A percentile compares a stretch with the other conserved stretches of the same genome.
Evolutionary conservation across 2,888 invertebrate genomes (phyloP).

Genomic region (Petrolisthes manimaculis): DNA sequence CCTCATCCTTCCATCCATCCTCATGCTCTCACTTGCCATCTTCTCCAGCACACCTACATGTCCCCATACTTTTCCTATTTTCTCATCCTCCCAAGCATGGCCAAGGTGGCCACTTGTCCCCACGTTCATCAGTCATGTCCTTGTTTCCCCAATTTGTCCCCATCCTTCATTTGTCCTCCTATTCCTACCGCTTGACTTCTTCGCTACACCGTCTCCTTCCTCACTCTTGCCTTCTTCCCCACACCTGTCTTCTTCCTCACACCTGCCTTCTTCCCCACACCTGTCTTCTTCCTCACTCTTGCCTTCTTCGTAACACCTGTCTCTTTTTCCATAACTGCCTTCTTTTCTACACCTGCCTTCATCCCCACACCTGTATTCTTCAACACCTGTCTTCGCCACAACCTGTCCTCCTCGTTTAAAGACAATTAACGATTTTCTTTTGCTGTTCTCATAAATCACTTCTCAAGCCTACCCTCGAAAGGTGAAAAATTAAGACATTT

Average conservation of each 20-base stretch:
- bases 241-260: background rate
- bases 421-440: too few species aligned
- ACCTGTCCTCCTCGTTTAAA: too few species aligned
- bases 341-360: background rate
- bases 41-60: background rate
- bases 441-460: too few species aligned
- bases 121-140: background rate
- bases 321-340: background rate
- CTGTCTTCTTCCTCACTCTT: background rate
- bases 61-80: background rate
- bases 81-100: background rate
- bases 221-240: background rate
- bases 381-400: background rate
- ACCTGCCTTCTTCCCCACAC: background rate
- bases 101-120: background rate
- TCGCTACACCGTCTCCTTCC: background rate
- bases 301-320: background rate
- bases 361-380: background rate
- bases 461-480: too few species aligned
- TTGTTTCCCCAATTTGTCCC: background rate
- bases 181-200: background rate
- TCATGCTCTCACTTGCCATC: background rate
- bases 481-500: too few species aligned
- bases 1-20: background rate
- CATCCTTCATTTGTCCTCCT: background rate